Conservation (phyloP, 1,140 invertebrate species). For the Drosophila ogumai region DNA sequence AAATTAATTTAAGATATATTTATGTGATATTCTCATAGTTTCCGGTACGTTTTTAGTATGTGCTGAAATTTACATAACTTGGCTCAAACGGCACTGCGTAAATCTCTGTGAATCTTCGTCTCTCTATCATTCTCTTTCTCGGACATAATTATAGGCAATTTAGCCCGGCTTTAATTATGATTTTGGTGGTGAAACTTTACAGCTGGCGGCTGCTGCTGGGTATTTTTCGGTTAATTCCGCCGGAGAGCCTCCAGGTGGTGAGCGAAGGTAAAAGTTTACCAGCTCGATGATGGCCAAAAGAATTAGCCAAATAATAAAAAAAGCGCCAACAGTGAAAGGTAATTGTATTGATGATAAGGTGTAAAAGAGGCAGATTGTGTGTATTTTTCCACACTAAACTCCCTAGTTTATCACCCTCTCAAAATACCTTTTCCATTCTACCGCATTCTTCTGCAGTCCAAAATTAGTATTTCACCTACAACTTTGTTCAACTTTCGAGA, state of each 20-base stretch:
- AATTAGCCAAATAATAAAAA: conserved; percentile 49
- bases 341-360: conserved; percentile 38
- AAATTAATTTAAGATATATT: neutral
- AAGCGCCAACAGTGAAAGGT: conserved; percentile 45
- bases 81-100: conserved; percentile 34
- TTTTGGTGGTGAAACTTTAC: conserved; percentile 66
- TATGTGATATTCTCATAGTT: neutral
- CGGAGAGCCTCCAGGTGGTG: conserved; percentile 19
- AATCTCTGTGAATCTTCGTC: conserved; percentile 23
- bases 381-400: conserved; percentile 22
- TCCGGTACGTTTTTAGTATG: neutral
- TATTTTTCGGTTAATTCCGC: conserved; percentile 29
- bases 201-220: conserved; percentile 31
- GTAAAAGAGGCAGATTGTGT: neutral
- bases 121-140: conserved; percentile 24
- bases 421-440: conserved; percentile 11
- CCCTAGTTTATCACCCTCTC: conserved; percentile 25
- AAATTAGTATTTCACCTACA: conserved; percentile 40
- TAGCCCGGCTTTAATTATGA: conserved; percentile 49
- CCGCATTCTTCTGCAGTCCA: conserved; percentile 24
- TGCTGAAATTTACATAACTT: conserved; percentile 42
- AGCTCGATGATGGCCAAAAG: conserved; percentile 19
- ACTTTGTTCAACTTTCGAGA: conserved; percentile 34
- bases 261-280: conserved; percentile 61
- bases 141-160: conserved; percentile 66